Conservation (phyloP, 64 coral and sea anemone species). For the Exaiptasia diaphana region DNA sequence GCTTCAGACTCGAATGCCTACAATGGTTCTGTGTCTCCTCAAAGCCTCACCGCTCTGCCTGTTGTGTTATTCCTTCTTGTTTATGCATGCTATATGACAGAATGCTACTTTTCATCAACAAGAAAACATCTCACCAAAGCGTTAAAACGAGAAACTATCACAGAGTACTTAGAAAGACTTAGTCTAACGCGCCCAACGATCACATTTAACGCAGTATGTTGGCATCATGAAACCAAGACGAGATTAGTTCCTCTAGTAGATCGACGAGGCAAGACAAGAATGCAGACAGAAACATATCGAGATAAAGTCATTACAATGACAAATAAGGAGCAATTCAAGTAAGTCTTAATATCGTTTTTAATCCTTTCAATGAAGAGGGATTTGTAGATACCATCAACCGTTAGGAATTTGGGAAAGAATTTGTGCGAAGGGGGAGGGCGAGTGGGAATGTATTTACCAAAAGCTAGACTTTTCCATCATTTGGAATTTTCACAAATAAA, state of each 20-base stretch:
- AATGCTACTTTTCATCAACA: conserved; percentile 55
- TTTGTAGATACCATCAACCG: background rate
- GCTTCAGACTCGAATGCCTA: conserved; percentile 15
- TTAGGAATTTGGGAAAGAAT: no score
- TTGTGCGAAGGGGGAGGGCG: no score
- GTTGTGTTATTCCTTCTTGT: conserved; percentile 54
- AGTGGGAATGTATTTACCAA: no score
- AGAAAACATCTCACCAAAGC: conserved; percentile 20
- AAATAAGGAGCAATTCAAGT: conserved; percentile 54
- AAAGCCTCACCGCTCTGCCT: conserved; percentile 33
- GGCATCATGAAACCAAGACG: conserved; percentile 52
- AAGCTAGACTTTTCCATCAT: no score
- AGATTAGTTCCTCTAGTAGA: conserved; percentile 25
- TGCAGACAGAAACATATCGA: conserved; percentile 24
- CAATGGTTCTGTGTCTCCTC: conserved; percentile 49
- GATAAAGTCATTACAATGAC: conserved; percentile 44
- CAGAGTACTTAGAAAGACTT: conserved; percentile 12
- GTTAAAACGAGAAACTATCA: background rate
- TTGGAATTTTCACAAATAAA: no score
- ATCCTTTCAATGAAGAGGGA: background rate
- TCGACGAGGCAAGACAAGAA: conserved; percentile 23
- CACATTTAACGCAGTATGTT: conserved; percentile 14
- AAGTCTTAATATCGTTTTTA: background rate
- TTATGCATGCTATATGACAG: conserved; percentile 47
- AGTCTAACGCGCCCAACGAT: conserved; percentile 1